phyloP scores from a whole-genome alignment of 2,888 invertebrate genomes.

The Hyposoter dolosus region DNA sequence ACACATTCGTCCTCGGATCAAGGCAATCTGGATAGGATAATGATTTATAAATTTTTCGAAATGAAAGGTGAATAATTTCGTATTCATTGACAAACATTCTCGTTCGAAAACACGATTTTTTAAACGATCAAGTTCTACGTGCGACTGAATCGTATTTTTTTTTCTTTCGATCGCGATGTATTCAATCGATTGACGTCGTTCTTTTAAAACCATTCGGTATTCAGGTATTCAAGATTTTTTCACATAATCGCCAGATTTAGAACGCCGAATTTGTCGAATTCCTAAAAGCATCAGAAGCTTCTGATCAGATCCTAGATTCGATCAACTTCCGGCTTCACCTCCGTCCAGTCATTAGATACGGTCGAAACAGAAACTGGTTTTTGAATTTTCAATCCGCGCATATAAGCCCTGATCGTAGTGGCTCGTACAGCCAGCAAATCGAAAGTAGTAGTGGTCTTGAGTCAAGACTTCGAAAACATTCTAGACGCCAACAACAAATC shows the following conservation, averaged over 20 bases:
- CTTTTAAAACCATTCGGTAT: background rate
- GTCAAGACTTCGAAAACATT: background rate
- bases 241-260: background rate
- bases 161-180: background rate
- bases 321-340: background rate
- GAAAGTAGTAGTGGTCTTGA: background rate
- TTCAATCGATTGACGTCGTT: background rate
- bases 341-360: background rate
- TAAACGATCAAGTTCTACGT: background rate
- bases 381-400: background rate
- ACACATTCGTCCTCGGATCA: constrained; percentile 6
- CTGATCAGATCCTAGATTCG: background rate
- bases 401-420: background rate
- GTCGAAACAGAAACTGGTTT: background rate
- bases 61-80: constrained; percentile 26
- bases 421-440: background rate
- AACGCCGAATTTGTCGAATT: background rate
- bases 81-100: constrained; percentile 14
- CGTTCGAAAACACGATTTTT: background rate
- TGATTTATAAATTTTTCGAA: constrained; percentile 16
- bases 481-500: background rate
- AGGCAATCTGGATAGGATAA: constrained; percentile 23
- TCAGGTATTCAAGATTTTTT: background rate
- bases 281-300: background rate
- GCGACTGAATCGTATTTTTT: background rate